Evolutionary conservation across 2,888 invertebrate genomes (phyloP), one percentile per base, ranked within the genome.

Genomic region (Agrotis exclamationis): DNA sequence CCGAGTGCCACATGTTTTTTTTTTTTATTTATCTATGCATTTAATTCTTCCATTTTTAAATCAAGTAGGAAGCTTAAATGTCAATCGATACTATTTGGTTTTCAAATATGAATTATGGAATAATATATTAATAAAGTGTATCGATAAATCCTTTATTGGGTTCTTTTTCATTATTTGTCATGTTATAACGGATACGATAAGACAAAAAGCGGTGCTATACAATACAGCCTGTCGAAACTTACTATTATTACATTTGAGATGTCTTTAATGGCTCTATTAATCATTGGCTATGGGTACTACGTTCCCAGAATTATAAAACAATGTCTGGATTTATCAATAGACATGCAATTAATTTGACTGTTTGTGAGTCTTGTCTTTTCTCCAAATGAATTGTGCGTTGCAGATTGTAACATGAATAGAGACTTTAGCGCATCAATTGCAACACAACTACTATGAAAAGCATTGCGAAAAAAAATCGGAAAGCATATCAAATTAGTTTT

Each of bases 161-260:
- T 54, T 50, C 72, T 57, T 47, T 28, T 9, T 67, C 5, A 50
- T 44, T 4, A n/a, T 51, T 57, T 57, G 16, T 44, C 20, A 20
- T 57, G 50, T 57, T 13, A 47, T 28, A n/a, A 48, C 71, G 14
- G 53, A 58, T n/a, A 57, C 13, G 45, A 50, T 39, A 6, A 50
- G 53, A 59, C 63, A 78, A 75, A 67, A 79, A 44, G 44, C 48
- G n/a, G 7, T 24, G 0, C n/a, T 18, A 63, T 11, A 75, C 72
- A 79, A 75, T 71, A 50, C 33, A 13, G 20, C 3, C 44, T 51
- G 33, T 50, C 45, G 24, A 58, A 63, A 71, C 48, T 13, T 45
- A 63, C 71, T 45, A 63, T 75, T 63, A 33, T 53, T 78, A 63
- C 18, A 53, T 47, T 63, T 50, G 45, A 75, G 13, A 50, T 33